A percentile compares a stretch with the other conserved stretches of the same genome.
These are phyloP conservation scores for Cardiocondyla obscurior DNA, from an alignment of 1,140 invertebrate genomes.

Conservation along the genomic window DNA sequence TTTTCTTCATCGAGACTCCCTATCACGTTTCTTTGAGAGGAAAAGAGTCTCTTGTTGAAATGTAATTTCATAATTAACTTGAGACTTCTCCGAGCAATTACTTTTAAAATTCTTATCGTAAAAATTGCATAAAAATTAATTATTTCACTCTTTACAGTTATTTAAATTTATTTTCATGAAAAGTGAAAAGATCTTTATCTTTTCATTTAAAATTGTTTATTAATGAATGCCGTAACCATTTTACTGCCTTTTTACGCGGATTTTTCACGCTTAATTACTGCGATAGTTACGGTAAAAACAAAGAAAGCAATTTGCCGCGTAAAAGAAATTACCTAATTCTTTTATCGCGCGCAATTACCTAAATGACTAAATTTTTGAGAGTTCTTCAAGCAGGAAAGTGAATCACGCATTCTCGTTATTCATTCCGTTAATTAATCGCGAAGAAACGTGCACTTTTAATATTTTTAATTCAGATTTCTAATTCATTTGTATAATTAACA, in stretches of 20 bases:
- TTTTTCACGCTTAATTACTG: constrained; percentile 17
- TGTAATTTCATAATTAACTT: constrained; percentile 15
- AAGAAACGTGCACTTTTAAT: background rate
- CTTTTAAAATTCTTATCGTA: constrained; percentile 2
- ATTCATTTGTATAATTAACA: background rate
- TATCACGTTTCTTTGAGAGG: background rate
- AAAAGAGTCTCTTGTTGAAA: background rate
- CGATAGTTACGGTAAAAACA: background rate
- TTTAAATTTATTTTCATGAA: background rate
- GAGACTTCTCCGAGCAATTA: background rate
- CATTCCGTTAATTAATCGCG: background rate
- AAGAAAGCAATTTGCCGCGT: background rate
- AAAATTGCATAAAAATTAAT: background rate
- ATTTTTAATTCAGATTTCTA: constrained; percentile 2
- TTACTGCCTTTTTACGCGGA: background rate
- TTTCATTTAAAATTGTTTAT: background rate
- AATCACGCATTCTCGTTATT: background rate
- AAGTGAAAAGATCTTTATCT: background rate
- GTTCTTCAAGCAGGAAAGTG: background rate
- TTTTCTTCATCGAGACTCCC: background rate
- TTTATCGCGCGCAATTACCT: background rate
- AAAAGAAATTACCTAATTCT: constrained; percentile 7
- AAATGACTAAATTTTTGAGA: background rate
- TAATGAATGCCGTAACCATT: background rate
- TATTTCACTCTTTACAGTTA: background rate